Evolutionary conservation across 2,888 invertebrate genomes (phyloP), one percentile per base, ranked within the genome.

Genomic region (Hypercompe scribonia): DNA sequence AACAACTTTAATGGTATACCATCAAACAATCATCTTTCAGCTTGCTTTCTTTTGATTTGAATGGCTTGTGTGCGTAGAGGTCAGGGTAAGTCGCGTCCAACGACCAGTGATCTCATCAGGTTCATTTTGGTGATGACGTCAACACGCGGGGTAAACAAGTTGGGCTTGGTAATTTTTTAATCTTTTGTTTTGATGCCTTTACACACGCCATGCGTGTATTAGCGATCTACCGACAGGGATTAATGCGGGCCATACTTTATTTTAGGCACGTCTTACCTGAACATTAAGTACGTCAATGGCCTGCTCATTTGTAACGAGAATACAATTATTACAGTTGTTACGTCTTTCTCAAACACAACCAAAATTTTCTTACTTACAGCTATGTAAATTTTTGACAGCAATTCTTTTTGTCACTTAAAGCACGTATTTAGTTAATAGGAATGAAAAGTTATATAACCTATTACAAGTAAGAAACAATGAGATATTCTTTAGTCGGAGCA

Each of bases 51-150:
- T 88, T 76, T 81, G 84, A 76, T 85, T 85, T 85, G 81, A 78
- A 78, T 81, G 78, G 84, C 78, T 75, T 79, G 84, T 87, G 84
- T 84, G 81, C 81, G 58, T 85, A 85, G 88, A 90, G 88, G 90
- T 88, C 85, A 86, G 78, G 81, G 79, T 69, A 70, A 46, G 66
- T 73, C 61, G 54, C n/a, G 39, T 58, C 78, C 78, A 84, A 84
- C 84, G 84, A 85, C 84, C 71, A 74, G 81, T 93, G 92, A 93
- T 90, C 88, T 92, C 91, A 92, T 86, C 87, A 79, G 73, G 83
- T 82, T 82, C 81, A 81, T 79, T 86, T 81, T 74, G 76, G 75
- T 68, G 71, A 77, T 92, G 92, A 91, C 92, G 91, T 90, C 90
- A 93, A 70, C 79, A 21, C 73, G 67, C 72, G 83, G 78, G 76